Evolutionary conservation across 2,113 vertebrate species (phyloP), one percentile per base, ranked within the genome.

Genomic region (Actenoides hombroni): DNA sequence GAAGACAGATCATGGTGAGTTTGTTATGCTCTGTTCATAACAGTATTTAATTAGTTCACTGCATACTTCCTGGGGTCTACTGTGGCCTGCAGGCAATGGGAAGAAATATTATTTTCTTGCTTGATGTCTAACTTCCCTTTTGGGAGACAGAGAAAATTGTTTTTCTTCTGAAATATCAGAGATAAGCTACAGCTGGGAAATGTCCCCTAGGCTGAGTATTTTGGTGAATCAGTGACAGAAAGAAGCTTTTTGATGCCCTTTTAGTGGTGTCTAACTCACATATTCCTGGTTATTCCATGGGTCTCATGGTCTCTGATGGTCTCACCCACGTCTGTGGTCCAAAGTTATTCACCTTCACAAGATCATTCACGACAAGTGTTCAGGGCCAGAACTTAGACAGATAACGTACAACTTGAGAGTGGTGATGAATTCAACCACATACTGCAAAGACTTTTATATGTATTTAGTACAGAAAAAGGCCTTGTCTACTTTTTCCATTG

Each of bases 31-130:
- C 29, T 73, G 53, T 54, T 92, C 78, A 14, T 78, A 89, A 37
- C 46, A 71, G 51, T 75, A 78, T 92, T 95, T 94, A 91, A 95
- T 89, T 87, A 84, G 42, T 53, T 91, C 46, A 60, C 35, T 51
- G 39, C 25, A 51, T 84, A 42, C 29, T 78, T 95, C 24, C 48
- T 65, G 76, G 33, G 39, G 28, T 88, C 80, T 90, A 67, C 64
- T 74, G 9, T 80, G 88, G 88, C 86, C 88, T 46, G 7, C 18
- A 92, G 88, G 85, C 67, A 90, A 31, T 59, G 17, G 54, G 56
- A 74, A 88, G 54, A 93, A 92, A 80, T 80, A 69, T 31, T 83
- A 53, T 90, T 86, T 86, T 86, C 83, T 90, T 77, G 28, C 49
- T 86, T 83, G 49, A 78, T 78, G 39, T 70, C 19, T 42, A 91